phyloP scores from a whole-genome alignment of 1,140 invertebrate species.

The Leguminivora glycinivorella region DNA sequence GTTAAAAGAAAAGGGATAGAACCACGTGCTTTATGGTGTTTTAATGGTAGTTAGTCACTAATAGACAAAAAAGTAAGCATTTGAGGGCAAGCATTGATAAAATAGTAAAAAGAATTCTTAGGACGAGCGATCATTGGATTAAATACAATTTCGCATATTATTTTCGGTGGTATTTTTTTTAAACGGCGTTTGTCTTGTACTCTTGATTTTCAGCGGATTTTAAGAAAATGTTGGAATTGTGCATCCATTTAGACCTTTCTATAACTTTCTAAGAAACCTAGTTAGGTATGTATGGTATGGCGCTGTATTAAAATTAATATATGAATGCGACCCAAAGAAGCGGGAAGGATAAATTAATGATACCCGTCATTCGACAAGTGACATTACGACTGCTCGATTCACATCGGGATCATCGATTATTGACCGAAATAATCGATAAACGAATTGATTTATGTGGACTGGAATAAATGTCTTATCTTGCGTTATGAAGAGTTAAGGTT shows the following conservation, averaged over 20 bases:
- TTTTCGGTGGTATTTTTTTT: neutral
- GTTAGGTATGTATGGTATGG: neutral
- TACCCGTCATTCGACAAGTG: constrained; percentile 52
- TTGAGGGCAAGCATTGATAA: neutral
- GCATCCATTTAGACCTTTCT: neutral
- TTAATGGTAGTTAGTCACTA: constrained; percentile 17
- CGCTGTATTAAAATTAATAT: neutral
- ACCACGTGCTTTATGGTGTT: constrained; percentile 15
- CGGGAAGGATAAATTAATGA: constrained; percentile 53
- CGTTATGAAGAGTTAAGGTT: constrained; percentile 23
- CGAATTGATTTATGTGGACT: constrained; percentile 42
- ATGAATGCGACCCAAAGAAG: neutral
- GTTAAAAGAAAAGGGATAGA: constrained; percentile 28
- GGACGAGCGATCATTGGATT: neutral
- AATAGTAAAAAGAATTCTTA: neutral
- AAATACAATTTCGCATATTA: neutral
- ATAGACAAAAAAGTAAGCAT: constrained; percentile 14
- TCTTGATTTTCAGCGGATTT: too few species aligned
- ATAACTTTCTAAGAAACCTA: neutral
- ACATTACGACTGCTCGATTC: constrained; percentile 42
- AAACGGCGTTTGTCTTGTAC: neutral
- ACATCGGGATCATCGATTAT: constrained; percentile 37
- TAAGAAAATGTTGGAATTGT: too few species aligned
- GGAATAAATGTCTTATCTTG: constrained; percentile 30
- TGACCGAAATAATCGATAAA: constrained; percentile 32